Conservation (phyloP, 2,888 invertebrate species). For the Ceratothoa steindachneri region DNA sequence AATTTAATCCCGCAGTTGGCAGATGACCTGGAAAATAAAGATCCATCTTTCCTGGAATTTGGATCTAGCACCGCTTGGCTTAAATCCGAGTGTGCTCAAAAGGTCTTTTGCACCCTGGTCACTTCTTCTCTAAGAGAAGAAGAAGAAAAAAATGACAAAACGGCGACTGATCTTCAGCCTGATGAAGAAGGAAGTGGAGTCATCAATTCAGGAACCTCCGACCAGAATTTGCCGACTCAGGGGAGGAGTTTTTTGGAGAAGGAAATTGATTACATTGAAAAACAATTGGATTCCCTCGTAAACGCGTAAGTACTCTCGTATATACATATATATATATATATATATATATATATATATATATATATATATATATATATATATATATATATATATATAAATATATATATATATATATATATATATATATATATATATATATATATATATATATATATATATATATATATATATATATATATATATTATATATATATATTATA, state of each 20-base stretch:
- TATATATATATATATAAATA: no score
- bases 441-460: no score
- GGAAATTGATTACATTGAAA: not conserved
- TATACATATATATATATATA: no score
- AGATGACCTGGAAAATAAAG: not conserved
- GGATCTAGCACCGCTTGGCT: not conserved
- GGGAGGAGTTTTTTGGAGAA: not conserved
- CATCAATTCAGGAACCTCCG: no score
- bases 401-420: no score
- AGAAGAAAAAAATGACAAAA: conserved; percentile 1
- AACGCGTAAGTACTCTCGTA: not conserved
- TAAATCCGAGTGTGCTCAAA: not conserved
- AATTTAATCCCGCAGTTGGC: conserved; percentile 1
- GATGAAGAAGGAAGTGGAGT: not conserved
- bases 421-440: no score
- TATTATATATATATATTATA: no score
- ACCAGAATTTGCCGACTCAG: not conserved
- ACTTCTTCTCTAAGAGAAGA: not conserved
- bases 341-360: no score
- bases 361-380: no score
- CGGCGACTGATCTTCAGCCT: not conserved
- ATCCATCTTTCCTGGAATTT: not conserved
- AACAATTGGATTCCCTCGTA: not conserved
- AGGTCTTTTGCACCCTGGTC: not conserved
- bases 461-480: no score